A percentile compares a stretch with the other conserved stretches of the same genome.
phyloP scores from a whole-genome alignment of 1,140 invertebrate genomes.

The Drosophila kurseongensis region DNA sequence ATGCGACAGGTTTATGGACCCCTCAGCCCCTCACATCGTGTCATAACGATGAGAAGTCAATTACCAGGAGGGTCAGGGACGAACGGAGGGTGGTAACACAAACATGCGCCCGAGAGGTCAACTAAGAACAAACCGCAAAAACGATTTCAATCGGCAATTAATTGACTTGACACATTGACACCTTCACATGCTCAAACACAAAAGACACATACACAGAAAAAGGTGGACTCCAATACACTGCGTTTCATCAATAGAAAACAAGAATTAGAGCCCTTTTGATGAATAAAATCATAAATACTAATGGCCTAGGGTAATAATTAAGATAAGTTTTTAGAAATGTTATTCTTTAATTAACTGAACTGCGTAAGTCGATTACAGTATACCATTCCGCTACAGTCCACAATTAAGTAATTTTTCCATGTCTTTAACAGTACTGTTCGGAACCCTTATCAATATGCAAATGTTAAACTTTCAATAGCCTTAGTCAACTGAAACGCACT shows the following conservation, averaged over 20 bases:
- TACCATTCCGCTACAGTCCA: too few species aligned
- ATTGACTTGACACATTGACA: constrained; percentile 44
- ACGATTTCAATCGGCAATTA: constrained; percentile 38
- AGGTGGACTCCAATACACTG: not conserved
- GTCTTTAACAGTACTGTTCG: not conserved
- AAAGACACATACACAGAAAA: not conserved
- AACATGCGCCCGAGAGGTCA: constrained; percentile 5
- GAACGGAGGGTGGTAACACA: not conserved
- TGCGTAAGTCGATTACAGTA: too few species aligned
- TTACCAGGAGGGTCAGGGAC: not conserved
- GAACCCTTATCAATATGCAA: not conserved
- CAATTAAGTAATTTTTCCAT: not conserved
- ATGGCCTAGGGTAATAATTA: too few species aligned
- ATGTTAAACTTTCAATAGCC: not conserved
- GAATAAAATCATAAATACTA: too few species aligned
- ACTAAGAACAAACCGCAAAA: constrained; percentile 20
- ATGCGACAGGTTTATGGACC: constrained; percentile 13
- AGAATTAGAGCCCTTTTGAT: not conserved
- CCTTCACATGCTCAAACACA: constrained; percentile 3
- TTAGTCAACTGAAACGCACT: constrained; percentile 8
- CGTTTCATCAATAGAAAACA: constrained; percentile 2
- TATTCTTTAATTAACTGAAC: too few species aligned
- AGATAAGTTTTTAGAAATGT: too few species aligned
- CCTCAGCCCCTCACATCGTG: constrained; percentile 7
- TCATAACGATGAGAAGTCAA: constrained; percentile 19